A percentile compares a stretch with the other conserved stretches of the same genome.
phyloP scores from a whole-genome alignment of 1,140 invertebrate genomes.

The Caerostris darwini region DNA sequence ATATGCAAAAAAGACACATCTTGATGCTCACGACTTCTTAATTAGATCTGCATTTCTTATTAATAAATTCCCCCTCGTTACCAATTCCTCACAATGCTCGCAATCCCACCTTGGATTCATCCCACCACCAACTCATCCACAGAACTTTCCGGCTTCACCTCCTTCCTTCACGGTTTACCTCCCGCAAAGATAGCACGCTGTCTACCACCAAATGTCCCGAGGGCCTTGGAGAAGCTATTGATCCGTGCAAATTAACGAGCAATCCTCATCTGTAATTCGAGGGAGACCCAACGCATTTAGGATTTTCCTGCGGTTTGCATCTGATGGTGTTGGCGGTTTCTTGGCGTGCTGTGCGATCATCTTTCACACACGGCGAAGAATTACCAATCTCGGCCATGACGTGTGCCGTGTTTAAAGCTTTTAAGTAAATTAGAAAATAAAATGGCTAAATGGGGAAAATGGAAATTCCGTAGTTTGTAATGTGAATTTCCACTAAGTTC shows the following conservation, averaged over 20 bases:
- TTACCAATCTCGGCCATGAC: neutral
- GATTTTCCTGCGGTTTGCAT: neutral
- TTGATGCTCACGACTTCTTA: too few relatives aligned
- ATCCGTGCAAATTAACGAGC: constrained; percentile 19
- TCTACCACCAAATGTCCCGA: neutral
- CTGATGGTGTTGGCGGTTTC: too few relatives aligned
- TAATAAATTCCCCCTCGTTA: too few relatives aligned
- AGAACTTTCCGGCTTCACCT: neutral
- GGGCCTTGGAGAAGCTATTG: neutral
- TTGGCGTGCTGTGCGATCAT: neutral
- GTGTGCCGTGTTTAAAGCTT: neutral
- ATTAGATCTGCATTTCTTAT: too few relatives aligned
- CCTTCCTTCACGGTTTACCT: neutral
- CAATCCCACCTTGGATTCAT: neutral
- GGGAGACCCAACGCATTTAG: neutral
- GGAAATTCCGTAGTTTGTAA: too few relatives aligned
- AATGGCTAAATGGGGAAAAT: neutral
- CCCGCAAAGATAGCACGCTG: neutral
- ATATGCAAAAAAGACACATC: too few relatives aligned
- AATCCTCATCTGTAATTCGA: neutral
- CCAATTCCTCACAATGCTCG: too few relatives aligned
- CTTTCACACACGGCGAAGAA: neutral
- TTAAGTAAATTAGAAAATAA: neutral
- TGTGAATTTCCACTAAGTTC: too few relatives aligned
- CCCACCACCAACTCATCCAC: neutral